Conservation (phyloP, 2,797 vertebrate species). For the Ctenopoma multispine region DNA sequence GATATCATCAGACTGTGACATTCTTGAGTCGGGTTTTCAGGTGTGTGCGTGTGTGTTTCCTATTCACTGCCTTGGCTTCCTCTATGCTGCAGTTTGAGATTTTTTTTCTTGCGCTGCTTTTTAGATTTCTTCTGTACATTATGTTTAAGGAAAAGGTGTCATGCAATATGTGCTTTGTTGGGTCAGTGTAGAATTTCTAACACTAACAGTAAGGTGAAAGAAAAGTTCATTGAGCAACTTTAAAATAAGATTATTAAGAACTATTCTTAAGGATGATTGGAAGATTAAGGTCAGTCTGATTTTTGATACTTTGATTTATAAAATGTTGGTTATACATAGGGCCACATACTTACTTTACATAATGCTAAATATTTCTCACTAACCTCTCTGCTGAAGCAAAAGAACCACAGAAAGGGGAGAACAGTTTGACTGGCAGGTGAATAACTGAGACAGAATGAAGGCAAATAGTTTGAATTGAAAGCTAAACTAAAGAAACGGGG, state of each 20-base stretch:
- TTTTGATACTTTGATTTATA: background rate
- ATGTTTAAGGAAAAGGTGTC: background rate
- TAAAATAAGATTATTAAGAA: background rate
- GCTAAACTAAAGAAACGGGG: background rate
- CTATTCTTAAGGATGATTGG: background rate
- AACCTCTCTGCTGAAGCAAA: background rate
- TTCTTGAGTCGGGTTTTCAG: slow-evolving; percentile 33
- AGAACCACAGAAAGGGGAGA: background rate
- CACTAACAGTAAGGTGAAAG: background rate
- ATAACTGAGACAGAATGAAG: background rate
- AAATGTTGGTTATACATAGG: no score
- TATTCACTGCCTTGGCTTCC: background rate
- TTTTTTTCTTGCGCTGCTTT: slow-evolving; percentile 2
- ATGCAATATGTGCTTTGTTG: no score
- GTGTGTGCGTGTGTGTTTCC: slow-evolving; percentile 26
- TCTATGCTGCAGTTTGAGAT: slow-evolving; percentile 23
- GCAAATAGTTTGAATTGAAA: background rate
- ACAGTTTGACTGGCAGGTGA: background rate
- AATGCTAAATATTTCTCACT: background rate
- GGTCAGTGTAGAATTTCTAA: background rate
- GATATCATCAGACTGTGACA: slow-evolving; percentile 50
- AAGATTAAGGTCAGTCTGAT: background rate
- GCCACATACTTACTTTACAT: no score
- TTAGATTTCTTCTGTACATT: background rate
- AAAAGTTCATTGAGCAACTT: background rate